Conservation (phyloP, 2,113 vertebrate genomes). For the Mellivora capensis region DNA sequence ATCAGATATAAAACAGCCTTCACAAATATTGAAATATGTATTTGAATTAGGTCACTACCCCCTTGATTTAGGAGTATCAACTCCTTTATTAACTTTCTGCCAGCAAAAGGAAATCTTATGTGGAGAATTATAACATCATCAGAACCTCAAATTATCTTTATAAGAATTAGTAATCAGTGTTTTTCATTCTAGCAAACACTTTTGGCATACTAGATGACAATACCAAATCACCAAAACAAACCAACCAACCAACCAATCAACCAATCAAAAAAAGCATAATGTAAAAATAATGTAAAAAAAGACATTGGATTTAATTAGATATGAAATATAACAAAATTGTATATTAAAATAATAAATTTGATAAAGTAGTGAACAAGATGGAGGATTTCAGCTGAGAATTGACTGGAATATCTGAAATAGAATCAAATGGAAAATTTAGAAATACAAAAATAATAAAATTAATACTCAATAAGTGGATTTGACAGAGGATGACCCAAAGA, state of each 20-base stretch:
- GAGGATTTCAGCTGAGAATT: neutral
- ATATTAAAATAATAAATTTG: neutral
- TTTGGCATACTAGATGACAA: neutral
- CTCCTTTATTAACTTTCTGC: neutral
- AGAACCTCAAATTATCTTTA: neutral
- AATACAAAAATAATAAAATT: neutral
- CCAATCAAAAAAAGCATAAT: neutral
- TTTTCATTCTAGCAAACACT: neutral
- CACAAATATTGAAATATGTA: neutral
- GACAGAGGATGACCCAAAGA: neutral
- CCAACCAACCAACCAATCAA: neutral
- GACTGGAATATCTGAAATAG: neutral
- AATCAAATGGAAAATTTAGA: neutral
- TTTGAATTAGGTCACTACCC: neutral
- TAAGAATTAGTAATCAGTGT: neutral
- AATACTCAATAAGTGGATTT: neutral
- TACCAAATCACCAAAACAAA: neutral
- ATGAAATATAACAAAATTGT: neutral
- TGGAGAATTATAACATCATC: neutral
- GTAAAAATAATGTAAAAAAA: neutral
- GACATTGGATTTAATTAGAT: neutral
- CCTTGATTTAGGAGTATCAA: neutral
- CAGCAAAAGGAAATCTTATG: neutral
- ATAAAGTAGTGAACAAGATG: neutral
- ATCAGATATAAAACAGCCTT: neutral